phyloP scores from a whole-genome alignment of 2,113 vertebrate genomes.

The Thomomys bottae region DNA sequence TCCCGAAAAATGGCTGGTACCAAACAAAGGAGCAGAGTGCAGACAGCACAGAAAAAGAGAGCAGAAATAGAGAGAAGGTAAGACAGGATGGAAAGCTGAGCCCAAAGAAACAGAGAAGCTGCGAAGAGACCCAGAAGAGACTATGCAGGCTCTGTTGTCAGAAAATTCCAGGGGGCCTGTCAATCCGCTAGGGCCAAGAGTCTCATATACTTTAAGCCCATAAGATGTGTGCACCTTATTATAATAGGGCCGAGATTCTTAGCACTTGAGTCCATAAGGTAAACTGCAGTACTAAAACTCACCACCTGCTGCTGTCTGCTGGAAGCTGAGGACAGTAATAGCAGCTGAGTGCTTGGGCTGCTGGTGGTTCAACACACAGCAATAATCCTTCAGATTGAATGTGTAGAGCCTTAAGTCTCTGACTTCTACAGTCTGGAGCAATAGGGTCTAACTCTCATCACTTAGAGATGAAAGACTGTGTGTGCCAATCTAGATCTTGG shows the following conservation, averaged over 20 bases:
- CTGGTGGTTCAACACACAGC: neutral
- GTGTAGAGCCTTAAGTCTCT: neutral
- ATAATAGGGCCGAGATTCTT: neutral
- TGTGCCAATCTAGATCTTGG: no score
- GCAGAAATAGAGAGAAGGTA: no score
- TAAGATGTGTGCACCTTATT: neutral
- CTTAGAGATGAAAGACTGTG: neutral
- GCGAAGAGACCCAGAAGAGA: neutral
- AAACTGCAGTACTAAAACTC: neutral
- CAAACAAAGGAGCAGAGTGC: no score
- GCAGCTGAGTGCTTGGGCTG: neutral
- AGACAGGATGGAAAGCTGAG: neutral
- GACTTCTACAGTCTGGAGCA: neutral
- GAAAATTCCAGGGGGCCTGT: neutral
- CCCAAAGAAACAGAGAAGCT: neutral
- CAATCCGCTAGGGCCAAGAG: neutral
- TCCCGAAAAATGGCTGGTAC: neutral
- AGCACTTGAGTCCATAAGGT: neutral
- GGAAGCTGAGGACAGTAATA: neutral
- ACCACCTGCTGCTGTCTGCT: neutral
- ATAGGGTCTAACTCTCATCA: neutral
- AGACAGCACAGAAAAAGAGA: no score
- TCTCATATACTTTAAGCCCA: neutral
- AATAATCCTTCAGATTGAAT: neutral
- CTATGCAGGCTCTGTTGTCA: neutral